Conservation (phyloP, 2,888 invertebrate genomes). For the Trimorus sp. region DNA sequence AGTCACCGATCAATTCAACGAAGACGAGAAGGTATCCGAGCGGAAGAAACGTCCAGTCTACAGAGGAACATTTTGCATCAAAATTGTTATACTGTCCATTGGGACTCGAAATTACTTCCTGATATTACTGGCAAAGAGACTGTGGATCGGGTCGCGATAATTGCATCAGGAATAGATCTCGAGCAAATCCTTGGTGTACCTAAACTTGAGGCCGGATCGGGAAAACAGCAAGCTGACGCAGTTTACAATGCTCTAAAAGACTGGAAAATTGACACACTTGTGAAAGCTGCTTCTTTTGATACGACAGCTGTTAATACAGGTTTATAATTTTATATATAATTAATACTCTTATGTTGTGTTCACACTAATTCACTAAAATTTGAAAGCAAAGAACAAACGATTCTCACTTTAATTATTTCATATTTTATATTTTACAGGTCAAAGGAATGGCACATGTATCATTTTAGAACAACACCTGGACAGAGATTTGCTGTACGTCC, state of each 20-base stretch:
- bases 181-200: neutral
- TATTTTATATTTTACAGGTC: no score
- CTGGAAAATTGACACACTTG: neutral
- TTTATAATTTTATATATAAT: no score
- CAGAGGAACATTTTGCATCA: no score
- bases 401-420: no score
- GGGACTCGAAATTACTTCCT: conserved; percentile 16
- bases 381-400: no score
- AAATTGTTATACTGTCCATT: conserved; percentile 10
- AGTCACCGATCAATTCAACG: neutral
- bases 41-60: no score
- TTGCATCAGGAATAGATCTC: neutral
- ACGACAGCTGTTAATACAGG: conserved; percentile 28
- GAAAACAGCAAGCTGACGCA: conserved; percentile 2
- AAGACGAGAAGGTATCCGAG: no score
- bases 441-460: conserved; percentile 8
- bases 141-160: conserved; percentile 13
- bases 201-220: neutral
- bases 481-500: conserved; percentile 1
- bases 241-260: neutral
- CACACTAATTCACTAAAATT: no score
- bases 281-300: conserved; percentile 32
- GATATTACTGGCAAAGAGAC: neutral
- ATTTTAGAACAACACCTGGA: conserved; percentile 16
- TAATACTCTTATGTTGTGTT: no score